Evolutionary conservation across 2,797 vertebrate genomes (phyloP).

Genomic region (Leptodactylus fallax): DNA sequence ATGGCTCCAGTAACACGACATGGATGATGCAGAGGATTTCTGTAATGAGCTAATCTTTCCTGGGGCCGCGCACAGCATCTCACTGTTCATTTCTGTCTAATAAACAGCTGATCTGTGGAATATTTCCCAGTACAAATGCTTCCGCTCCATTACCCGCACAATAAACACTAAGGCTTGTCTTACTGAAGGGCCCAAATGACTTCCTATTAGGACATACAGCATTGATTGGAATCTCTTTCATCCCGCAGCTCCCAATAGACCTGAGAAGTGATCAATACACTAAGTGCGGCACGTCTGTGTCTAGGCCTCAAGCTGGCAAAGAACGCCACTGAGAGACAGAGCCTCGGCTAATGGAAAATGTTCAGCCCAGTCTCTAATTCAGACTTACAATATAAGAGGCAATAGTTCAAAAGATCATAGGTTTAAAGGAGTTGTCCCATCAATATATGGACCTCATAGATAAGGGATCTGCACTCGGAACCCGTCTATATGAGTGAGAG

Average conservation of each 20-base stretch:
- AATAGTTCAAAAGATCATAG: neutral
- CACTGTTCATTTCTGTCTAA: neutral
- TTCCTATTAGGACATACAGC: slow-evolving; percentile 34
- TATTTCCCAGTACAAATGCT: slow-evolving; percentile 5
- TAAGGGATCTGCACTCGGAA: too few species aligned
- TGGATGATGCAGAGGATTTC: neutral
- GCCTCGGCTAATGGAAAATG: neutral
- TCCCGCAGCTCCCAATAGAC: slow-evolving; percentile 29
- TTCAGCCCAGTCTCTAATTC: too few species aligned
- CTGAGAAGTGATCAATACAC: slow-evolving; percentile 42
- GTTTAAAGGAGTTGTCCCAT: too few species aligned
- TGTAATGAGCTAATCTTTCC: slow-evolving; percentile 23
- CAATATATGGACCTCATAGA: too few species aligned
- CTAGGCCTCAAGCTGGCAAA: neutral
- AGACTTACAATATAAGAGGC: neutral
- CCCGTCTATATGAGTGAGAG: too few species aligned
- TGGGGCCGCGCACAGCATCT: neutral
- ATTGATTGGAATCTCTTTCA: slow-evolving; percentile 48
- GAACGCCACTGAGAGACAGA: neutral
- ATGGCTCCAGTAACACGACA: slow-evolving; percentile 20
- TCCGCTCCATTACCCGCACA: slow-evolving; percentile 51
- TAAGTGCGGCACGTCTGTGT: slow-evolving; percentile 24
- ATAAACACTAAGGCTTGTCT: slow-evolving; percentile 10
- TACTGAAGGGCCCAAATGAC: slow-evolving; percentile 46
- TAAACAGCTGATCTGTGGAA: slow-evolving; percentile 29